Evolutionary conservation across 30 jellyfish, hydroid and myxozoan species (phyloP).

Genomic region (Calvadosia cruxmelitensis): DNA sequence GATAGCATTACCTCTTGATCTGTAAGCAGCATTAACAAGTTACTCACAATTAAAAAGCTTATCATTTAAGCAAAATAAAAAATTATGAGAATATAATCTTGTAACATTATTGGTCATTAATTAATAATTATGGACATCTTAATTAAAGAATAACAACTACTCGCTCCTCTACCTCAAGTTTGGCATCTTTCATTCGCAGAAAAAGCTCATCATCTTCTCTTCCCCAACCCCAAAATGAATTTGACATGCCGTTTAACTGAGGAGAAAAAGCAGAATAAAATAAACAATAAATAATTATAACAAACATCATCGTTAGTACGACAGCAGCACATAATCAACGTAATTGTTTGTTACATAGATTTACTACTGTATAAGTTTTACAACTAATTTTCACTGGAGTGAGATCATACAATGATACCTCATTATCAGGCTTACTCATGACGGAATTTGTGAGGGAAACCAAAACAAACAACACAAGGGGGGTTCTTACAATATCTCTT

Average conservation of each 20-base stretch:
- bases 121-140: no score
- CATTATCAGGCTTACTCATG: background rate
- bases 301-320: background rate
- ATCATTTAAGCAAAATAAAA: no score
- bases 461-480: no score
- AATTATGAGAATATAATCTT: no score
- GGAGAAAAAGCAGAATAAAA: background rate
- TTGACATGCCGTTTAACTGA: constrained; percentile 89
- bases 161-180: constrained; percentile 33
- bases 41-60: no score
- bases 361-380: background rate
- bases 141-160: no score
- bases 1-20: no score
- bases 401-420: background rate
- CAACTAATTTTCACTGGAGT: background rate
- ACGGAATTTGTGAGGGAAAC: no score
- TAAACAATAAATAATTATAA: background rate
- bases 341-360: no score
- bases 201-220: constrained; percentile 94
- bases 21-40: no score
- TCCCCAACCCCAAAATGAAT: constrained; percentile 99
- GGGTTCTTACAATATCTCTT: no score
- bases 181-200: constrained; percentile 72
- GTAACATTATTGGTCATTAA: no score
- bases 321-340: background rate